phyloP scores from a whole-genome alignment of 2,888 invertebrate genomes.

The Diaperis boleti region DNA sequence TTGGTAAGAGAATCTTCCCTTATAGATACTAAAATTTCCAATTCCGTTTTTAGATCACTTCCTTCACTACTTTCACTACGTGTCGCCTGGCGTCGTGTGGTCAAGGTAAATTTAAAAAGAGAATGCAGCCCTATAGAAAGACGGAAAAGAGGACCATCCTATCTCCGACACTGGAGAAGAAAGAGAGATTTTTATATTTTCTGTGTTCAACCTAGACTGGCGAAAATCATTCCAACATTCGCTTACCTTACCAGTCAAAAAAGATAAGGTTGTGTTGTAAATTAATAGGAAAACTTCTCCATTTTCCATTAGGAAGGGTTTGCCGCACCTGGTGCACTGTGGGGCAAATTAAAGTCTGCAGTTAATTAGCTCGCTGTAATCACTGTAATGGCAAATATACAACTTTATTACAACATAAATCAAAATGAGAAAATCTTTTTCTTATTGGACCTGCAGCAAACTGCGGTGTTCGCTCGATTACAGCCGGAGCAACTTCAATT shows the following conservation, averaged over 20 bases:
- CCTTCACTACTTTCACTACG: no score
- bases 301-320: neutral
- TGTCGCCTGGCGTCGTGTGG: no score
- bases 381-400: neutral
- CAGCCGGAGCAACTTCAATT: constrained; percentile 25
- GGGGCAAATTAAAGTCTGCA: neutral
- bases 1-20: no score
- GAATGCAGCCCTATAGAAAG: no score
- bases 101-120: no score
- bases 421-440: neutral
- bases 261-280: neutral
- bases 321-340: neutral
- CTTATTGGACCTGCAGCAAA: constrained; percentile 10
- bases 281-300: neutral
- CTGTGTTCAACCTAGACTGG: no score
- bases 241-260: neutral
- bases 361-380: constrained; percentile 3
- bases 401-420: constrained; percentile 5
- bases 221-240: neutral
- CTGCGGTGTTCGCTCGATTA: constrained; percentile 29
- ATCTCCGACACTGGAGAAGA: no score
- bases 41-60: no score
- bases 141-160: no score
- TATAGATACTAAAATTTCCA: no score
- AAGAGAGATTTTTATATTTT: no score